A percentile compares a stretch with the other conserved stretches of the same genome.
Evolutionary conservation across 2,797 vertebrate species (phyloP).

Genomic region (Spinus pinus): DNA sequence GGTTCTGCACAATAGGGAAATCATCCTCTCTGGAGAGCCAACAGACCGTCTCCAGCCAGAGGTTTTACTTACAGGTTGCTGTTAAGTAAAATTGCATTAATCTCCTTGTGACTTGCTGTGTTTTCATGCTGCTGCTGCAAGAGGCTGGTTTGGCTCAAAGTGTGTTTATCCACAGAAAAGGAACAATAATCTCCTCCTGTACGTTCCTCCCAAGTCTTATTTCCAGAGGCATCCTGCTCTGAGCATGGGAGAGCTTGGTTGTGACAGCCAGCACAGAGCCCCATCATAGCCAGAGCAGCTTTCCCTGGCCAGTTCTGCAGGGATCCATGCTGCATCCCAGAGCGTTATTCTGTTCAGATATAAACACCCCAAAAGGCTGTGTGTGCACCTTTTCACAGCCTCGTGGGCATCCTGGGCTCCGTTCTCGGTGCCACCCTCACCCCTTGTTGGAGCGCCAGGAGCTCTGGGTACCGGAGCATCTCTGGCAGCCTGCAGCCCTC

Average conservation of each 20-base stretch:
- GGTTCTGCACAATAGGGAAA: not conserved
- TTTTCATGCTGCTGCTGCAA: not conserved
- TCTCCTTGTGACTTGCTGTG: not conserved
- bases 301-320: not conserved
- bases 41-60: not conserved
- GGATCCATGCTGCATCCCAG: not conserved
- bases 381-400: not conserved
- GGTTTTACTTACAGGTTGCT: not conserved
- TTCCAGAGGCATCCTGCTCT: not conserved
- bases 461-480: accelerated
- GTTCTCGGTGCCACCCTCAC: not conserved
- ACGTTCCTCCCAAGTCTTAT: accelerated
- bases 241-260: not conserved
- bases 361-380: not conserved
- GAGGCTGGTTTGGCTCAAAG: not conserved
- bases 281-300: not conserved
- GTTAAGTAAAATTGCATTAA: not conserved
- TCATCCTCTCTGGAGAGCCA: not conserved
- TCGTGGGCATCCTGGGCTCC: not conserved
- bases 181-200: not conserved
- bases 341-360: not conserved
- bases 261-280: not conserved
- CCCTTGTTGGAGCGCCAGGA: accelerated
- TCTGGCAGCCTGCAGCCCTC: not conserved
- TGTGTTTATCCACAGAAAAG: not conserved